Evolutionary conservation across 2,888 invertebrate genomes (phyloP).

Genomic region (Chrysopilus asiliformis): DNA sequence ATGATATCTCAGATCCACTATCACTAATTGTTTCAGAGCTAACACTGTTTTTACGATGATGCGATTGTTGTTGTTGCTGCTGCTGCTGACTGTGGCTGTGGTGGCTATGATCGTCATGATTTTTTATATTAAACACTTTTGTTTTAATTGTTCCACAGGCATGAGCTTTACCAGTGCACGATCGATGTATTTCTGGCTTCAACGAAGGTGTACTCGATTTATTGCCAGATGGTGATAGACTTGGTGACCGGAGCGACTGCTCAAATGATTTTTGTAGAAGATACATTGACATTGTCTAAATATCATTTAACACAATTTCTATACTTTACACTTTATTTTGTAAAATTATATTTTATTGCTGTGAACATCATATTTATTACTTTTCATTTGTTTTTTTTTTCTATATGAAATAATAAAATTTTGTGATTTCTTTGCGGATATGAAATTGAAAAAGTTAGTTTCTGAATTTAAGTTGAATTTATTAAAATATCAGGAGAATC

Average conservation of each 20-base stretch:
- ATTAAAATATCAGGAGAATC: no score
- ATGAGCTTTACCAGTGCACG: constrained; percentile 63
- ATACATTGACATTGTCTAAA: constrained; percentile 23
- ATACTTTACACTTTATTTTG: background rate
- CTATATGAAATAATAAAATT: no score
- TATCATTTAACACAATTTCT: no score
- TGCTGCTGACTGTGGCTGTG: constrained; percentile 6
- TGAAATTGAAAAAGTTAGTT: no score
- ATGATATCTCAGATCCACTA: constrained; percentile 33
- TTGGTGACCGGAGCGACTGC: constrained; percentile 31
- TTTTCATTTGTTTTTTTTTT: no score
- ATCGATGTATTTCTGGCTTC: constrained; percentile 44
- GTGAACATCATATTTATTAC: background rate
- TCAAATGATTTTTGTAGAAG: constrained; percentile 31
- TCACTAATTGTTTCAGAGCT: constrained; percentile 35
- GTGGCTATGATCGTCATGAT: constrained; percentile 14
- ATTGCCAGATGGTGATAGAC: constrained; percentile 9
- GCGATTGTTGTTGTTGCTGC: constrained; percentile 1
- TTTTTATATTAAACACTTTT: constrained; percentile 16
- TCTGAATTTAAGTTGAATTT: no score
- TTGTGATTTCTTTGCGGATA: no score
- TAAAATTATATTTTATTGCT: background rate
- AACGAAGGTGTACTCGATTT: constrained; percentile 13
- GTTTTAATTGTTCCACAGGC: constrained; percentile 46
- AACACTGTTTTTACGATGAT: constrained; percentile 24